Conservation (phyloP, 2,888 invertebrate genomes). For the Neuroscelio doddi region DNA sequence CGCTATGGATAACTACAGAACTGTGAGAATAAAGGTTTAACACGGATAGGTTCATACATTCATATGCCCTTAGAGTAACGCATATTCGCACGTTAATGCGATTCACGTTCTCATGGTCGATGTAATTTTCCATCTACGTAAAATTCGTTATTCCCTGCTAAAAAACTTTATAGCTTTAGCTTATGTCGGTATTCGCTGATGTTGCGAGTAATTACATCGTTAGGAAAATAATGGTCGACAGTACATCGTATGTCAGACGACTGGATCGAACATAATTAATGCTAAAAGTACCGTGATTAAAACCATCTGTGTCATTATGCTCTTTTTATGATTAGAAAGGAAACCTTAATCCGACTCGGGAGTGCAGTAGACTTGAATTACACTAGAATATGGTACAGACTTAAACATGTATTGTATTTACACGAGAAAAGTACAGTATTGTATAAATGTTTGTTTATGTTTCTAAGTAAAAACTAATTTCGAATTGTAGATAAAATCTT, state of each 20-base stretch:
- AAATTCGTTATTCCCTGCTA: constrained; percentile 13
- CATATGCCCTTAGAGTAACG: not conserved
- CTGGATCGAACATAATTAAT: constrained; percentile 9
- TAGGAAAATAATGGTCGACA: constrained; percentile 16
- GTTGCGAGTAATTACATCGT: constrained; percentile 20
- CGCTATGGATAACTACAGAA: constrained; percentile 4
- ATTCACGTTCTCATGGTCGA: constrained; percentile 10
- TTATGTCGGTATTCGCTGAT: constrained; percentile 12
- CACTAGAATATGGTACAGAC: too few species aligned
- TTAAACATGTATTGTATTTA: too few species aligned
- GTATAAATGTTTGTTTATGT: too few species aligned
- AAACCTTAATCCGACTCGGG: constrained; percentile 6
- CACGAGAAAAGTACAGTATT: too few species aligned
- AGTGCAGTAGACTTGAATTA: not conserved
- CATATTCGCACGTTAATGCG: constrained; percentile 12
- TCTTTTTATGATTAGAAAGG: constrained; percentile 17
- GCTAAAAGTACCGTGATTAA: constrained; percentile 11
- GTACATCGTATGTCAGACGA: constrained; percentile 15
- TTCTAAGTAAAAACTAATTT: too few species aligned
- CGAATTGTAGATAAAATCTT: too few species aligned
- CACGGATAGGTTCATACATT: constrained; percentile 1
- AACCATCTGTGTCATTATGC: constrained; percentile 16
- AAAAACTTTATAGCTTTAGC: constrained; percentile 1
- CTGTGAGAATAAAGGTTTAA: constrained; percentile 3
- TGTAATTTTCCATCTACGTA: constrained; percentile 9